Evolutionary conservation across 2,888 invertebrate species (phyloP), one percentile per base, ranked within the genome.

Genomic region (Apamea sordens): DNA sequence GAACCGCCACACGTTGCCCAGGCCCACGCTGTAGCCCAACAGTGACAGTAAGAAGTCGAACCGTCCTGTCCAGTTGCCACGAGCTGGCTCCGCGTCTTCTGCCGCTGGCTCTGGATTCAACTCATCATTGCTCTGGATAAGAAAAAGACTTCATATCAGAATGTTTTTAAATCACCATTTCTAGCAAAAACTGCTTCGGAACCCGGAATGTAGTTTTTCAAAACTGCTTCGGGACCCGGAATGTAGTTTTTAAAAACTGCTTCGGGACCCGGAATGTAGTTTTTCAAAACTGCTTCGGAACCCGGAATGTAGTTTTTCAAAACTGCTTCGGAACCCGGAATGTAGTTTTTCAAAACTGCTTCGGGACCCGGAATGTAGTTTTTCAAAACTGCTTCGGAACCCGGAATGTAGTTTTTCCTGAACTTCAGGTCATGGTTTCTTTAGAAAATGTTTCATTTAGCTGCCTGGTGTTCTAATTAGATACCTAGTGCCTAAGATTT

Each of bases 1-100:
- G 93, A 98, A 98, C 44, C 98, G 96, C 98, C 98, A 98, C 32
- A 98, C 98, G 91, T 98, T 98, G 85, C 98, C 98, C 77, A 98
- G 94, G 4, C 98, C 98, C 73, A 98, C 98, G 84, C 98, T 98
- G 93, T 98, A 98, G 50, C 98, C 98, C 82, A 98, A 94, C 80
- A 98, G 95, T 18, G 98, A 98, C 59, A 98, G 95, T 44, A 98
- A 96, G 93, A 98, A 98, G 94, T 98, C 98, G 91, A 98, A 98
- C 79, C 98, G 97, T n/a, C 98, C 98, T 24, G 98, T 98, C 98
- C 98, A 98, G 91, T 97, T 98, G 82, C 98, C 98, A 10, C 98
- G 97, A 89, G 97, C 98, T 18, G 97, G 98, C 86, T 96, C 95
- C 5, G 91, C 82, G 7, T 94, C 95, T 79, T 94, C 95, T 1